These are phyloP conservation scores for Copidosoma aretas DNA, from an alignment of 2,888 invertebrate species.

Conservation along the genomic window DNA sequence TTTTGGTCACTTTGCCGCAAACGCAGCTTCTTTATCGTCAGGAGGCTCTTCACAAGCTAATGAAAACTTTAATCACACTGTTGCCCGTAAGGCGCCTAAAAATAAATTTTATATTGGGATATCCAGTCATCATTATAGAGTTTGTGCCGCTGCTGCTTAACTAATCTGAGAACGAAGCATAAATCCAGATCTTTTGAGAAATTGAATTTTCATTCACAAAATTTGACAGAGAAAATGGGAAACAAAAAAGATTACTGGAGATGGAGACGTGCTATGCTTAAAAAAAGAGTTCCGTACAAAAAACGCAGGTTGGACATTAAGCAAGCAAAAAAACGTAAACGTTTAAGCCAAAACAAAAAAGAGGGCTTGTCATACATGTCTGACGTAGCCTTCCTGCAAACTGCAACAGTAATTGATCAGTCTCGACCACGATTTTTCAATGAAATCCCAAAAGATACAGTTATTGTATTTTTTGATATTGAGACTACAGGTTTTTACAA, in stretches of 20 bases:
- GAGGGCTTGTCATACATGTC: slow-evolving; percentile 29
- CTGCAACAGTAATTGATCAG: not conserved
- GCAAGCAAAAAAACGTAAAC: slow-evolving; percentile 17
- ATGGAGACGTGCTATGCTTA: not conserved
- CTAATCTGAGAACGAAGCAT: not conserved
- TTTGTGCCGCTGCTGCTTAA: not conserved
- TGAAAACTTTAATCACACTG: slow-evolving; percentile 37
- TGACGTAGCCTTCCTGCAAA: slow-evolving; percentile 24
- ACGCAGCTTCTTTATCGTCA: slow-evolving; percentile 25
- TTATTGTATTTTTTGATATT: slow-evolving; percentile 19
- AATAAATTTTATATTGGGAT: slow-evolving; percentile 26
- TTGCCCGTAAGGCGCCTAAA: slow-evolving; percentile 40
- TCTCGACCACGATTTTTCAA: not conserved
- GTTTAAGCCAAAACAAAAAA: slow-evolving; percentile 14
- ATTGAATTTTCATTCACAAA: not conserved
- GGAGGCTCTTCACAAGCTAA: slow-evolving; percentile 37
- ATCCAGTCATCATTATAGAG: not conserved
- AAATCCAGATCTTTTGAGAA: not conserved
- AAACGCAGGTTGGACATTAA: not conserved
- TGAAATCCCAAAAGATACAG: not conserved
- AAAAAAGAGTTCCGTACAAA: not conserved
- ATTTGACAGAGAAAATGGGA: not conserved
- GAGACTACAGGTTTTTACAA: slow-evolving; percentile 28
- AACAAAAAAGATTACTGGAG: not conserved
- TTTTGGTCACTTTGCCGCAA: slow-evolving; percentile 37